These are phyloP conservation scores for Scatophagus argus DNA, from an alignment of 2,113 vertebrate species.

Conservation along the genomic window DNA sequence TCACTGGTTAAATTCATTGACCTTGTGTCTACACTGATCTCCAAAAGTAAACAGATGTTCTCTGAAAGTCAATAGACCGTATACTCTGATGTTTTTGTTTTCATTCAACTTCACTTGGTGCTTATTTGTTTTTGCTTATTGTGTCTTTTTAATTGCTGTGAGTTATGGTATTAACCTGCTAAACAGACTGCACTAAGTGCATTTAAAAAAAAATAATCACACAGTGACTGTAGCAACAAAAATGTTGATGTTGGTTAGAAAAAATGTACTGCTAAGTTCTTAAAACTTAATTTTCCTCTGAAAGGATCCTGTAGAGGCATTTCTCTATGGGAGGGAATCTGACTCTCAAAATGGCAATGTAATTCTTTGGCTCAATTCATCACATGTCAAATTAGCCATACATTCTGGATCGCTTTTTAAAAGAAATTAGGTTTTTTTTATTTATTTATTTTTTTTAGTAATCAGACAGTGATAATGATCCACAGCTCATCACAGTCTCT, in stretches of 20 bases:
- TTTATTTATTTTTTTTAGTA: too few relatives aligned
- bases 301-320: neutral
- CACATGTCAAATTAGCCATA: constrained; percentile 8
- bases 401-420: constrained; percentile 1
- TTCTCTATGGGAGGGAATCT: neutral
- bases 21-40: constrained; percentile 37
- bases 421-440: constrained; percentile 14
- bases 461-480: constrained; percentile 32
- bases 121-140: neutral
- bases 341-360: neutral
- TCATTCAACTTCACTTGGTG: too few relatives aligned
- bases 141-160: constrained; percentile 4
- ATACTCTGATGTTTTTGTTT: neutral
- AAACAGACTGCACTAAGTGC: neutral
- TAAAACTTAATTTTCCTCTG: neutral
- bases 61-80: constrained; percentile 7
- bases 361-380: constrained; percentile 1
- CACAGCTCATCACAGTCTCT: constrained; percentile 4
- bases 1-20: constrained; percentile 16
- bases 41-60: constrained; percentile 33
- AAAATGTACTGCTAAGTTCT: neutral
- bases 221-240: neutral
- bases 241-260: neutral
- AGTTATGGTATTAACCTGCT: constrained; percentile 15
- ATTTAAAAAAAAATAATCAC: neutral